A percentile compares a stretch with the other conserved stretches of the same genome.
phyloP scores from a whole-genome alignment of 2,888 invertebrate species.

The Sepiola atlantica region DNA sequence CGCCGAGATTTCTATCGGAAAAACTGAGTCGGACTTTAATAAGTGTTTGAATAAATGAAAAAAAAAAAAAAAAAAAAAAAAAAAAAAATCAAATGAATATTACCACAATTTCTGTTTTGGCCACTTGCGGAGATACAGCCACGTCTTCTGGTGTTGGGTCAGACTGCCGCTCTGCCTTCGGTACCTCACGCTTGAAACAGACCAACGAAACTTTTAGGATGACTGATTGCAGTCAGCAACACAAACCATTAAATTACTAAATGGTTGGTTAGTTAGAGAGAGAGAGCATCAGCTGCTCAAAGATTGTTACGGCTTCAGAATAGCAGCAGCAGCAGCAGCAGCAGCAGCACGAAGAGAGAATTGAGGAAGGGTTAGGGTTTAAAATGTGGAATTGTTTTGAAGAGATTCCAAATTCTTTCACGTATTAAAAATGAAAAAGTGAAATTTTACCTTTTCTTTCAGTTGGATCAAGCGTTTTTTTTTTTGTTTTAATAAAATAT shows the following conservation, averaged over 20 bases:
- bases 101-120: constrained; percentile 1
- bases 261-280: not conserved
- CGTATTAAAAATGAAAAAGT: no score
- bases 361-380: not conserved
- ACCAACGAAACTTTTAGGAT: not conserved
- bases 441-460: no score
- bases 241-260: not conserved
- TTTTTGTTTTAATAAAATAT: no score
- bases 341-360: not conserved
- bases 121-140: not conserved
- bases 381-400: no score
- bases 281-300: not conserved
- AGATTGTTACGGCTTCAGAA: not conserved
- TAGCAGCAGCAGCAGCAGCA: not conserved
- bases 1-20: no score
- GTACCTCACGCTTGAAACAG: constrained; percentile 35
- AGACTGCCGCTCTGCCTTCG: constrained; percentile 53
- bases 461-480: no score
- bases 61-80: not conserved
- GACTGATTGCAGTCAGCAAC: not conserved
- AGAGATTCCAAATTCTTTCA: no score
- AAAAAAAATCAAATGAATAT: not conserved
- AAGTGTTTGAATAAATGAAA: not conserved
- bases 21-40: no score
- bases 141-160: constrained; percentile 47